These are phyloP conservation scores for Cololabis saira DNA, from an alignment of 2,113 vertebrate genomes.

Conservation along the genomic window DNA sequence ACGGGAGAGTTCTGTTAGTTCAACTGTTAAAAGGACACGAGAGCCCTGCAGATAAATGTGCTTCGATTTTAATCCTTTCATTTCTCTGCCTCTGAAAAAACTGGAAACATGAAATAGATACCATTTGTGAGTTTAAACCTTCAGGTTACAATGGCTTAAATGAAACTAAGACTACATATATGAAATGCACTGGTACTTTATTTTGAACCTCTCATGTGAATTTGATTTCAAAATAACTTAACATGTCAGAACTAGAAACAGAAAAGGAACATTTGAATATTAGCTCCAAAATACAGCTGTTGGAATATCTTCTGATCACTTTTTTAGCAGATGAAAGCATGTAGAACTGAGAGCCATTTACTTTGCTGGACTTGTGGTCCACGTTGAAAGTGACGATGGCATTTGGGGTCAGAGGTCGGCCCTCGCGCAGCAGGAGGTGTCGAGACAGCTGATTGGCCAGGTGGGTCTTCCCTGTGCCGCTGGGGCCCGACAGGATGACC, in stretches of 20 bases:
- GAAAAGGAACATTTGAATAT: no score
- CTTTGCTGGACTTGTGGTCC: slow-evolving; percentile 98
- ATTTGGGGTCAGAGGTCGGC: slow-evolving; percentile 85
- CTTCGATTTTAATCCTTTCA: no score
- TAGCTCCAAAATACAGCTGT: not conserved
- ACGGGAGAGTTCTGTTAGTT: not conserved
- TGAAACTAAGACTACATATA: no score
- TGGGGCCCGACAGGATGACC: slow-evolving; percentile 95
- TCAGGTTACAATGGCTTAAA: no score
- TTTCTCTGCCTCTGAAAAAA: no score
- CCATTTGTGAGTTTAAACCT: no score
- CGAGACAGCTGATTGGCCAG: slow-evolving; percentile 91
- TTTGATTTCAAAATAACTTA: no score
- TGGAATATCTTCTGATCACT: not conserved
- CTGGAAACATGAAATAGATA: no score
- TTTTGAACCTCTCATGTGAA: no score
- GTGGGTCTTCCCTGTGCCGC: slow-evolving; percentile 94
- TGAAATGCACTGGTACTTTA: no score
- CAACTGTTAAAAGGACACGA: not conserved
- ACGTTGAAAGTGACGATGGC: slow-evolving; percentile 94
- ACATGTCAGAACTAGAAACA: no score
- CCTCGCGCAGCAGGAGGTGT: slow-evolving; percentile 88
- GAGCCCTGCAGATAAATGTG: no score
- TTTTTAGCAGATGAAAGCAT: not conserved
- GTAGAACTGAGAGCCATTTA: slow-evolving; percentile 42